Evolutionary conservation across 2,113 vertebrate species (phyloP).

Genomic region (Dendrocopos noguchii): DNA sequence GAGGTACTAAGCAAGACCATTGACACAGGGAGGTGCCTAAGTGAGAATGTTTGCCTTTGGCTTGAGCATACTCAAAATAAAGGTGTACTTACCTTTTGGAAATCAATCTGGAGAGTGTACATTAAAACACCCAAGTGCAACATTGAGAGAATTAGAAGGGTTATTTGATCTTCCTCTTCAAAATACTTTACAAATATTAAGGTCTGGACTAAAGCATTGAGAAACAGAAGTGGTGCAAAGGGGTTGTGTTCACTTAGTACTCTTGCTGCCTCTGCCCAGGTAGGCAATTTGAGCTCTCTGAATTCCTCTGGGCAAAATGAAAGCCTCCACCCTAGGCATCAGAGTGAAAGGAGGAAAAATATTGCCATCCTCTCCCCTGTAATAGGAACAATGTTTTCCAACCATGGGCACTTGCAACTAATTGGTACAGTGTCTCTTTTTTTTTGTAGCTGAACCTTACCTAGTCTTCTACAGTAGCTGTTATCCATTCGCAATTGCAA

Average conservation of each 20-base stretch:
- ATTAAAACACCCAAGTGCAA: neutral
- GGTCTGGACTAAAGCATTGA: neutral
- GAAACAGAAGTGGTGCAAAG: neutral
- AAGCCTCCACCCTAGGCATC: neutral
- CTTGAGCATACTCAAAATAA: neutral
- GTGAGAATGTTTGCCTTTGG: neutral
- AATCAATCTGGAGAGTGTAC: neutral
- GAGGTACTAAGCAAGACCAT: neutral
- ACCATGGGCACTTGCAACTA: neutral
- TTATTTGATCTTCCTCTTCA: slow-evolving; percentile 46
- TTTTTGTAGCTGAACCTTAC: neutral
- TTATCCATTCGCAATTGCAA: neutral
- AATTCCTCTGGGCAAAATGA: neutral
- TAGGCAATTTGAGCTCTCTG: neutral
- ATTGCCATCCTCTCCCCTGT: neutral
- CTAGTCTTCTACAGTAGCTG: neutral
- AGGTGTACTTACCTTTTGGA: neutral
- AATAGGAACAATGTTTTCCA: neutral
- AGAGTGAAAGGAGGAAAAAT: neutral
- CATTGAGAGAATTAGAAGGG: neutral
- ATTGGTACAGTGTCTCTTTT: neutral
- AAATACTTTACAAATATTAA: slow-evolving; percentile 60
- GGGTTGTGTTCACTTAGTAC: neutral
- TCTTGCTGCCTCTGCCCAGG: neutral
- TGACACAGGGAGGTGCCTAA: neutral